phyloP scores from a whole-genome alignment of 1,140 invertebrate genomes.

The Helicoverpa zea region DNA sequence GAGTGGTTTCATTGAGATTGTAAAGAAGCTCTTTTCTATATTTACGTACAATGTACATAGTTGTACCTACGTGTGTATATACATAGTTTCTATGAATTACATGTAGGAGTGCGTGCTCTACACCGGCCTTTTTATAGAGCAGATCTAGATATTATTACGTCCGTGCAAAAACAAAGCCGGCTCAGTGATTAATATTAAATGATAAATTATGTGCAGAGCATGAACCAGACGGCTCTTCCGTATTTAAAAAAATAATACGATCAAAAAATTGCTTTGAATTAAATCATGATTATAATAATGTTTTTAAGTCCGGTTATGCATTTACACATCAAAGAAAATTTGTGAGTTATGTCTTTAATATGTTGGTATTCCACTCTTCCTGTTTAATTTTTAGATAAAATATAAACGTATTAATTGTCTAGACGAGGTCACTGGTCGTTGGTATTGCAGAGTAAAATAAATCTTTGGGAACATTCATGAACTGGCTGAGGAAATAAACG shows the following conservation, averaged over 20 bases:
- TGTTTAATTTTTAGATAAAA: not conserved
- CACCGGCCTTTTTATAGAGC: too few relatives aligned
- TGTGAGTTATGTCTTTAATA: not conserved
- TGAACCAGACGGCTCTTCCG: too few relatives aligned
- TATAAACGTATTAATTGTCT: not conserved
- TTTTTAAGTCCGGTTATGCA: not conserved
- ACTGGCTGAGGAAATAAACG: slow-evolving; percentile 17
- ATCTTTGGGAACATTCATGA: slow-evolving; percentile 18
- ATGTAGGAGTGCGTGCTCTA: not conserved
- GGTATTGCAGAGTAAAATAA: not conserved
- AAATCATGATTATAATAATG: not conserved
- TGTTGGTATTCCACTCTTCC: slow-evolving; percentile 1
- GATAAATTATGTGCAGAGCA: too few relatives aligned
- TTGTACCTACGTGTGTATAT: too few relatives aligned
- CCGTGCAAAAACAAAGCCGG: too few relatives aligned
- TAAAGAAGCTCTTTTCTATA: not conserved
- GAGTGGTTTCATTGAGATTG: not conserved
- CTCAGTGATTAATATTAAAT: too few relatives aligned
- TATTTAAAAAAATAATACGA: not conserved
- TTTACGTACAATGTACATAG: too few relatives aligned
- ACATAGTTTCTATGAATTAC: not conserved
- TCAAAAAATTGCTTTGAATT: not conserved
- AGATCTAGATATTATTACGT: not conserved
- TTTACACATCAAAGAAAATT: not conserved
- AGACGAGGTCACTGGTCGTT: not conserved